Conservation (phyloP, 2,113 vertebrate genomes). For the Arizona elegans region DNA sequence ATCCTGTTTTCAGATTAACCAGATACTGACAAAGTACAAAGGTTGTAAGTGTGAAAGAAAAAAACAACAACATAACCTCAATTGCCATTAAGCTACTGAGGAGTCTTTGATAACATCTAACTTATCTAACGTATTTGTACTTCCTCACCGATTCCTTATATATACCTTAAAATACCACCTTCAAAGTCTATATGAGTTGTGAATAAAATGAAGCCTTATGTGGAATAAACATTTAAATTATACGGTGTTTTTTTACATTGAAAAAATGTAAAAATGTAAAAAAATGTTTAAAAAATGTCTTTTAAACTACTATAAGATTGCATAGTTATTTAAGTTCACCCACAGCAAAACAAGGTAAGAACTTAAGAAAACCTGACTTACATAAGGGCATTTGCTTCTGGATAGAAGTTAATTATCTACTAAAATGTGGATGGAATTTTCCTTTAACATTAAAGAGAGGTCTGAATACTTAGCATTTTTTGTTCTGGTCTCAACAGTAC, state of each 20-base stretch:
- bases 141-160: slow-evolving; percentile 2
- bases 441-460: slow-evolving; percentile 26
- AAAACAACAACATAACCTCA: background rate
- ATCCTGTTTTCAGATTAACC: slow-evolving; percentile 10
- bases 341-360: slow-evolving; percentile 43
- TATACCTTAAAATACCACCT: slow-evolving; percentile 17
- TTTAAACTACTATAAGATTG: slow-evolving; percentile 13
- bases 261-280: background rate
- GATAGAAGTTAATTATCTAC: slow-evolving; percentile 47
- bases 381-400: slow-evolving; percentile 10
- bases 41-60: background rate
- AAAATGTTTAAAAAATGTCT: background rate
- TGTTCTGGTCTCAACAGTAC: background rate
- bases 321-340: slow-evolving; percentile 20
- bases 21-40: background rate
- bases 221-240: background rate
- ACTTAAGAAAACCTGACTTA: slow-evolving; percentile 25
- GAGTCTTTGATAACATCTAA: background rate
- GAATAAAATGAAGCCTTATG: background rate
- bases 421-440: slow-evolving; percentile 57
- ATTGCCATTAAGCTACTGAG: background rate
- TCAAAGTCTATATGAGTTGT: background rate
- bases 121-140: background rate
- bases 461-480: slow-evolving; percentile 8
- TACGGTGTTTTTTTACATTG: background rate